Evolutionary conservation across 2,888 invertebrate genomes (phyloP).

Genomic region (Dryobotodes eremita): DNA sequence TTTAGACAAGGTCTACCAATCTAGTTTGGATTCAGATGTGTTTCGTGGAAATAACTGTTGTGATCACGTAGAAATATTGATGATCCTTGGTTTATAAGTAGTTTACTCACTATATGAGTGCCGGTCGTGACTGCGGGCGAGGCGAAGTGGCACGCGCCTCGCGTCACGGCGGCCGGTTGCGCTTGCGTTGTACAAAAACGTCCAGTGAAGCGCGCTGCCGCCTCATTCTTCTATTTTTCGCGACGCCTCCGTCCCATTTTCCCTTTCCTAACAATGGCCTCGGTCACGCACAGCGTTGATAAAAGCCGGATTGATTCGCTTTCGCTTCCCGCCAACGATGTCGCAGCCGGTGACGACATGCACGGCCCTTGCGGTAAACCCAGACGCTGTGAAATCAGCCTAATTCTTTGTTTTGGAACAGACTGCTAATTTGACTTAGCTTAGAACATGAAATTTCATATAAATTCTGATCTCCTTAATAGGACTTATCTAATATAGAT

Average conservation of each 20-base stretch:
- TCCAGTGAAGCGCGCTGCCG: slow-evolving; percentile 82
- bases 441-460: slow-evolving; percentile 40
- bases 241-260: slow-evolving; percentile 85
- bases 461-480: slow-evolving; percentile 57
- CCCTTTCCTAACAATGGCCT: slow-evolving; percentile 89
- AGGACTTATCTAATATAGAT: slow-evolving; percentile 63
- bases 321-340: slow-evolving; percentile 84
- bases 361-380: slow-evolving; percentile 83
- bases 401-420: slow-evolving; percentile 75
- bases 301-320: slow-evolving; percentile 88
- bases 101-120: slow-evolving; percentile 78
- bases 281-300: slow-evolving; percentile 87
- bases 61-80: slow-evolving; percentile 68
- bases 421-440: slow-evolving; percentile 59
- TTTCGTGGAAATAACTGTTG: slow-evolving; percentile 35
- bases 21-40: slow-evolving; percentile 47
- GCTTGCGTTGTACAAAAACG: slow-evolving; percentile 73
- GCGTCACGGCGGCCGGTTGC: slow-evolving; percentile 74
- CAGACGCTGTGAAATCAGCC: slow-evolving; percentile 78
- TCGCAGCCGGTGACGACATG: slow-evolving; percentile 83
- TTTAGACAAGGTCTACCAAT: slow-evolving; percentile 72
- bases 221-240: slow-evolving; percentile 84
- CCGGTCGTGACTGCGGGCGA: slow-evolving; percentile 80
- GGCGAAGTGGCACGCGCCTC: slow-evolving; percentile 82
- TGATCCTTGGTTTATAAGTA: slow-evolving; percentile 69